These are phyloP conservation scores for Corvus hawaiiensis DNA, from an alignment of 2,113 vertebrate species.

Conservation along the genomic window DNA sequence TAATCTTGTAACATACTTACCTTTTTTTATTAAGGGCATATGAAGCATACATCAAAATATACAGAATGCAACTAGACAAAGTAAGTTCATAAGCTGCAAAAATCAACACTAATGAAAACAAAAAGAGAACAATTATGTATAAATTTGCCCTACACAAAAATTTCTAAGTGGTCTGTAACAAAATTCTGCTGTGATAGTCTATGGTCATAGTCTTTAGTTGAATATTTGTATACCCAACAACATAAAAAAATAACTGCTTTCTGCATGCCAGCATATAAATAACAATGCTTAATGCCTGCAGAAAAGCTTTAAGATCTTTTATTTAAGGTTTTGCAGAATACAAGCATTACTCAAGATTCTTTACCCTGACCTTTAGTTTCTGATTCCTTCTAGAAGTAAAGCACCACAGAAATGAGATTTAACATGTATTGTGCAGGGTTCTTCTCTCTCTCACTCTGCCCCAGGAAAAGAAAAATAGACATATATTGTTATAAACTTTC, in stretches of 20 bases:
- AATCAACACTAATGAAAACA: not conserved
- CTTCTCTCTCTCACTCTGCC: not conserved
- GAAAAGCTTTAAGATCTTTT: not conserved
- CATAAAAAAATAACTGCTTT: not conserved
- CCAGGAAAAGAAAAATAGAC: not conserved
- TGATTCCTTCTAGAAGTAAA: not conserved
- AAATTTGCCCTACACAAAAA: not conserved
- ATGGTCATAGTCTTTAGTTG: not conserved
- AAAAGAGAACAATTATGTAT: not conserved
- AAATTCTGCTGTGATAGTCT: not conserved
- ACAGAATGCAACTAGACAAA: not conserved
- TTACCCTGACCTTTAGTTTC: not conserved
- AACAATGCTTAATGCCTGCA: not conserved
- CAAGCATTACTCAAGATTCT: not conserved
- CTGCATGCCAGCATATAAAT: not conserved
- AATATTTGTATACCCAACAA: not conserved
- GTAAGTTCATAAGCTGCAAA: not conserved
- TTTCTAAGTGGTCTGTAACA: not conserved
- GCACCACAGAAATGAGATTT: not conserved
- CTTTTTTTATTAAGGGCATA: not conserved
- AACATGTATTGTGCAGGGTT: not conserved
- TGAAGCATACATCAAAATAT: not conserved
- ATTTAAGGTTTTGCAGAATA: not conserved
- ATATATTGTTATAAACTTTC: not conserved
- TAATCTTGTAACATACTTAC: not conserved